A percentile compares a stretch with the other conserved stretches of the same genome.
phyloP scores from a whole-genome alignment of 2,888 invertebrate species.

The Acanthoscelides obtectus region DNA sequence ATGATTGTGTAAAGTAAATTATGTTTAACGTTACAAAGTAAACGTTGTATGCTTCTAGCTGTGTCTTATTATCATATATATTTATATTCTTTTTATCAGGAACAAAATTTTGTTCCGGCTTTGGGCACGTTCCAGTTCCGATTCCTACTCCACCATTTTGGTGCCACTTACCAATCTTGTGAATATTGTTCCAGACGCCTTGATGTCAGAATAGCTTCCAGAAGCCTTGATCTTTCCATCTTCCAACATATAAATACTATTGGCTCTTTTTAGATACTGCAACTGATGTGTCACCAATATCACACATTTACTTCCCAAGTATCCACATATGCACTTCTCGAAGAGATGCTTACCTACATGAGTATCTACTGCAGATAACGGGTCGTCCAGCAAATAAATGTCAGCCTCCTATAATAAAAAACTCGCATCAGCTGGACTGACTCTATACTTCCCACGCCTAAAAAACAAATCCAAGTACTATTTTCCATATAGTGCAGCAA shows the following conservation, averaged over 20 bases:
- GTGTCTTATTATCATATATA: too few species aligned
- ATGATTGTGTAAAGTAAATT: too few species aligned
- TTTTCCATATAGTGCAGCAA: too few species aligned
- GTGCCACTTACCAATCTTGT: constrained; percentile 68
- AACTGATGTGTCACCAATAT: constrained; percentile 73
- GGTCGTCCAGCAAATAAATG: constrained; percentile 84
- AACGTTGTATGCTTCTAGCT: too few species aligned
- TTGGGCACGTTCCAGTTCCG: too few species aligned
- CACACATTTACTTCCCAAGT: constrained; percentile 61
- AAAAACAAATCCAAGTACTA: too few species aligned
- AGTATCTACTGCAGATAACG: constrained; percentile 83
- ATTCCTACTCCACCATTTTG: too few species aligned
- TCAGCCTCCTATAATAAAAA: constrained; percentile 54
- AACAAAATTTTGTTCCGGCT: too few species aligned
- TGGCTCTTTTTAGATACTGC: constrained; percentile 57
- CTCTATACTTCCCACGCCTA: too few species aligned
- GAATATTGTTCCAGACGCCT: constrained; percentile 80
- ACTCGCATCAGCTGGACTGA: too few species aligned
- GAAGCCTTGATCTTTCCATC: constrained; percentile 55
- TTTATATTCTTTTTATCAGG: too few species aligned
- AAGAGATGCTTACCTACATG: constrained; percentile 84
- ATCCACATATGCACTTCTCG: constrained; percentile 65
- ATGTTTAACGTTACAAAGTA: too few species aligned
- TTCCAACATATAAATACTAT: constrained; percentile 54
- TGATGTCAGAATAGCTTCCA: constrained; percentile 60